phyloP scores from a whole-genome alignment of 2,113 vertebrate species.

The Taurulus bubalis region DNA sequence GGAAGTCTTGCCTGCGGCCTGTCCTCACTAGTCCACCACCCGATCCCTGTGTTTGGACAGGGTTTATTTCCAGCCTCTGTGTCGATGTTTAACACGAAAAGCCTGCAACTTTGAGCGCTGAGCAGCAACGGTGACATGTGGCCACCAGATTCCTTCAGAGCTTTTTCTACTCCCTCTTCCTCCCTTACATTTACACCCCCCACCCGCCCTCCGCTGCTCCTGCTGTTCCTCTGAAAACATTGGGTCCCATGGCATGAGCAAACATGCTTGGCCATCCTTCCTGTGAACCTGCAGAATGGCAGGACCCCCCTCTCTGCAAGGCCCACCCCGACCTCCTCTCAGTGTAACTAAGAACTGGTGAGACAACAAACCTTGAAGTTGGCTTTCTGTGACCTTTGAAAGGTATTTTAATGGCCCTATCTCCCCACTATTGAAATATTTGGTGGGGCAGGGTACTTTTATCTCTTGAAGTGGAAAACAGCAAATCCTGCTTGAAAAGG shows the following conservation, averaged over 20 bases:
- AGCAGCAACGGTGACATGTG: slow-evolving; percentile 82
- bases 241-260: slow-evolving; percentile 75
- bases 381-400: slow-evolving; percentile 75
- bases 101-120: slow-evolving; percentile 62
- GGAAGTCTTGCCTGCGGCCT: slow-evolving; percentile 55
- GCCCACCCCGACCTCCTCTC: slow-evolving; percentile 43
- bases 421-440: slow-evolving; percentile 67
- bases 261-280: slow-evolving; percentile 78
- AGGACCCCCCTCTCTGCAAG: slow-evolving; percentile 60
- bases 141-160: slow-evolving; percentile 81
- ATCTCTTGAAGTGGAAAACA: slow-evolving; percentile 43
- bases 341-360: slow-evolving; percentile 62
- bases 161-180: slow-evolving; percentile 33
- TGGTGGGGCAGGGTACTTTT: slow-evolving; percentile 48
- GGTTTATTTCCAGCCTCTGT: slow-evolving; percentile 75
- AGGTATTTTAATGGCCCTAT: slow-evolving; percentile 74
- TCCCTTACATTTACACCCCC: slow-evolving; percentile 16
- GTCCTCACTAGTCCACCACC: slow-evolving; percentile 64
- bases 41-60: slow-evolving; percentile 72
- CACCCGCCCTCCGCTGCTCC: slow-evolving; percentile 52
- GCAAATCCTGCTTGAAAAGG: slow-evolving; percentile 70
- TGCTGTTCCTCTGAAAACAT: slow-evolving; percentile 78
- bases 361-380: slow-evolving; percentile 73
- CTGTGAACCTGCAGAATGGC: slow-evolving; percentile 66
- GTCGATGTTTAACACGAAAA: slow-evolving; percentile 77